These are phyloP conservation scores for Rhagoletis pomonella DNA, from an alignment of 1,140 invertebrate species.

Conservation along the genomic window DNA sequence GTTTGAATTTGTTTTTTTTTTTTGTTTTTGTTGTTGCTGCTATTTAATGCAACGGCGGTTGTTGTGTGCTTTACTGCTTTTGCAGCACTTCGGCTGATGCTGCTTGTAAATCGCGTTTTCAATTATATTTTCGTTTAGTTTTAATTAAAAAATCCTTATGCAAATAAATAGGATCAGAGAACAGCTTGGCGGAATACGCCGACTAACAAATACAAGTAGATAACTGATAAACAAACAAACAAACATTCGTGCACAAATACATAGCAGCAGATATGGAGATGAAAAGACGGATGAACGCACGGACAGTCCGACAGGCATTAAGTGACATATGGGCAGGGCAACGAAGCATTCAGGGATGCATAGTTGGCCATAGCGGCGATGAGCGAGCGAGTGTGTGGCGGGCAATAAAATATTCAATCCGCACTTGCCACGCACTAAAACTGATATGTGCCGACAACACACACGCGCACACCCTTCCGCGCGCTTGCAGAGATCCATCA, in stretches of 20 bases:
- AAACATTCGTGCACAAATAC: neutral
- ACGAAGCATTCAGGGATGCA: neutral
- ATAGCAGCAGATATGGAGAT: neutral
- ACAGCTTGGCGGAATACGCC: conserved; percentile 16
- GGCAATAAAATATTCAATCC: conserved; percentile 29
- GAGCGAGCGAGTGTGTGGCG: neutral
- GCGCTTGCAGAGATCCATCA: neutral
- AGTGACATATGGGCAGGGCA: neutral
- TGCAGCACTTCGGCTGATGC: neutral
- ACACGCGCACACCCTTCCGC: neutral
- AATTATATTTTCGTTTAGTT: conserved; percentile 52
- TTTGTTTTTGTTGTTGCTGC: neutral
- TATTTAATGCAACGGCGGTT: neutral
- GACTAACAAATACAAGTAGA: conserved; percentile 13
- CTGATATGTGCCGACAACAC: neutral
- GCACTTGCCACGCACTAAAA: conserved; percentile 20
- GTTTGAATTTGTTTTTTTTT: no score
- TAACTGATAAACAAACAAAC: neutral
- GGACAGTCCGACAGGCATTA: neutral
- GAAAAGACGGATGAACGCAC: neutral
- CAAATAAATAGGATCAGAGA: conserved; percentile 35
- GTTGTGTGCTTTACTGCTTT: neutral
- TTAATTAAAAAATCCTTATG: conserved; percentile 49
- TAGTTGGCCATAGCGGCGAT: neutral
- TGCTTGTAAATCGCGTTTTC: conserved; percentile 38